Evolutionary conservation across 2,888 invertebrate genomes (phyloP).

Genomic region (Deilephila porcellus): DNA sequence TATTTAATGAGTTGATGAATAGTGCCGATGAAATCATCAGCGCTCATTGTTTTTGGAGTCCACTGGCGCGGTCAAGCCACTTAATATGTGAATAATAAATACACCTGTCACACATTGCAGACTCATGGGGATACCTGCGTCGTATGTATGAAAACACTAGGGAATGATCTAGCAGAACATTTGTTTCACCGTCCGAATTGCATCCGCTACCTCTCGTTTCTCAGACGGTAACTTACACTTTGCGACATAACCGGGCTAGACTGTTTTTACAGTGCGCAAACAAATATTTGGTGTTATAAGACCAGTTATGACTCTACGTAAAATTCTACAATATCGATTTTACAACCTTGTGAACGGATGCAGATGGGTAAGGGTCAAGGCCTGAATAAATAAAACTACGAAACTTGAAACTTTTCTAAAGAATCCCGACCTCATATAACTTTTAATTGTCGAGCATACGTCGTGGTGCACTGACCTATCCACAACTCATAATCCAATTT

Average conservation of each 20-base stretch:
- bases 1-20: constrained; percentile 65
- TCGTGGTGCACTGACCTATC: neutral
- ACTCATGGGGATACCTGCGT: neutral
- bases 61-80: neutral
- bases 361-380: constrained; percentile 3
- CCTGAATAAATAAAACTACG: neutral
- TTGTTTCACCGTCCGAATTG: neutral
- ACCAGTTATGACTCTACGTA: neutral
- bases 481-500: neutral
- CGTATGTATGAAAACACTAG: neutral
- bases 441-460: neutral
- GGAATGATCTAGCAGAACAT: neutral
- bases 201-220: neutral
- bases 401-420: neutral
- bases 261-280: neutral
- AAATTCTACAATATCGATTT: constrained; percentile 9
- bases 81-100: neutral
- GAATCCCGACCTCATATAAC: neutral
- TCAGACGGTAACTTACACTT: neutral
- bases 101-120: neutral
- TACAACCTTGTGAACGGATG: neutral
- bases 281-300: neutral
- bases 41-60: constrained; percentile 47
- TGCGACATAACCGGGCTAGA: neutral
- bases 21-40: constrained; percentile 62